These are phyloP conservation scores for Pseudorasbora parva DNA, from an alignment of 2,113 vertebrate genomes.

Conservation along the genomic window DNA sequence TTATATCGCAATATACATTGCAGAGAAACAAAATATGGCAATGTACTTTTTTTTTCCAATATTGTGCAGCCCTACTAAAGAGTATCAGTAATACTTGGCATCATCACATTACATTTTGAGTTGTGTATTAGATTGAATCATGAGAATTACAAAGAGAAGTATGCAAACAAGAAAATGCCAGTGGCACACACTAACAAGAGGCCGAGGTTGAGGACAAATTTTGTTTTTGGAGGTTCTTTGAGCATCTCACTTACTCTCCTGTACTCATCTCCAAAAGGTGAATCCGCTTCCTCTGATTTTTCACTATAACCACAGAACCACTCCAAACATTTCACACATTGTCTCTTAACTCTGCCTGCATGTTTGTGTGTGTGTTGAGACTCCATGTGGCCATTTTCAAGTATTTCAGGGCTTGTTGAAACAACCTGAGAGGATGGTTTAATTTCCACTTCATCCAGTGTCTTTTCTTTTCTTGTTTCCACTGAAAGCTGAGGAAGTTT, in stretches of 20 bases:
- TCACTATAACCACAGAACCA: slow-evolving; percentile 58
- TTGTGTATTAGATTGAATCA: neutral
- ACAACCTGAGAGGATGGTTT: neutral
- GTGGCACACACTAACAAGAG: slow-evolving; percentile 82
- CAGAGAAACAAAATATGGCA: too few species aligned
- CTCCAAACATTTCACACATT: neutral
- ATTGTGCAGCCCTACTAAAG: neutral
- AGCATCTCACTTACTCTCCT: slow-evolving; percentile 85
- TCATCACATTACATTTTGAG: neutral
- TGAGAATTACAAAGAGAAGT: slow-evolving; percentile 83
- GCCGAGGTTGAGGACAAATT: slow-evolving; percentile 81
- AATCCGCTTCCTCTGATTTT: slow-evolving; percentile 70
- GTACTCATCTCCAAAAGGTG: slow-evolving; percentile 76
- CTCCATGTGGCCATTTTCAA: slow-evolving; percentile 11
- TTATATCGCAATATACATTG: too few species aligned
- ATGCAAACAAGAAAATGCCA: slow-evolving; percentile 89
- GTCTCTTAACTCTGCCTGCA: neutral
- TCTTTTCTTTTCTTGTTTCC: slow-evolving; percentile 12
- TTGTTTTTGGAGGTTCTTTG: slow-evolving; percentile 80
- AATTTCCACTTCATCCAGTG: neutral
- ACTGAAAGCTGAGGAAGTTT: neutral
- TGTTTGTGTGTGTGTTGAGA: neutral
- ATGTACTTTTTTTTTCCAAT: too few species aligned
- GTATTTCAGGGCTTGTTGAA: neutral
- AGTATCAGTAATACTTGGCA: neutral